Base-by-base conservation (phyloP, 2,888 invertebrate genomes). In the Calameuta idolon region DNA sequence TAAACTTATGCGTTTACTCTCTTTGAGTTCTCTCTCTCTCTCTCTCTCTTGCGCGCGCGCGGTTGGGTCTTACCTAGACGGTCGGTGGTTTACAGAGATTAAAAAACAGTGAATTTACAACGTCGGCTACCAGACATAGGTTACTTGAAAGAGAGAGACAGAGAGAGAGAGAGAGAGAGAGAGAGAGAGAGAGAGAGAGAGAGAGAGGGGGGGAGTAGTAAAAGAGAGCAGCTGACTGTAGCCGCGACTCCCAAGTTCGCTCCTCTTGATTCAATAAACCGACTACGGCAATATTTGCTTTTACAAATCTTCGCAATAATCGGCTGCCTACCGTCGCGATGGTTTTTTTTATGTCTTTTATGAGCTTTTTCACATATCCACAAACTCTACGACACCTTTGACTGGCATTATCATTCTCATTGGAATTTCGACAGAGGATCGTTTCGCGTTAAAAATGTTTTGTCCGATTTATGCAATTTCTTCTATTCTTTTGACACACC, bases 41-140 rank as follows among this genome's bases (percentile, higher is more conserved):
- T 79, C 73, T 79, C 15, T 40, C 40, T 40, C 15, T 34, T 1
- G 15, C 34, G n/a, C n/a, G n/a, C 40, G 5, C 40, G 23, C 23
- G 40, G 40, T 15, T 23, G 23, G 1, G 23, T 0, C 55, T 55
- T 55, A 9, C 55, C 55, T 55, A 55, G 40, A 55, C 40, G 34
- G 34, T 73, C 77, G 82, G 82, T 81, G 84, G 85, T 87, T 88
- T 87, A 83, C 87, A 83, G 82, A 88, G 89, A 89, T 89, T 89
- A 89, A 87, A 89, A 86, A 89, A 87, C 87, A 30, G 81, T 84
- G 84, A 84, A 87, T 88, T 87, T 85, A 86, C 87, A 83, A 83
- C 85, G 82, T 81, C 81, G 81, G 85, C 86, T 85, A 85, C 87
- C 85, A 83, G 83, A 79, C 81, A 15, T 40, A 40, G 40, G 15